phyloP scores from a whole-genome alignment of 2,113 vertebrate genomes.

The Sinocyclocheilus maitianheensis region DNA sequence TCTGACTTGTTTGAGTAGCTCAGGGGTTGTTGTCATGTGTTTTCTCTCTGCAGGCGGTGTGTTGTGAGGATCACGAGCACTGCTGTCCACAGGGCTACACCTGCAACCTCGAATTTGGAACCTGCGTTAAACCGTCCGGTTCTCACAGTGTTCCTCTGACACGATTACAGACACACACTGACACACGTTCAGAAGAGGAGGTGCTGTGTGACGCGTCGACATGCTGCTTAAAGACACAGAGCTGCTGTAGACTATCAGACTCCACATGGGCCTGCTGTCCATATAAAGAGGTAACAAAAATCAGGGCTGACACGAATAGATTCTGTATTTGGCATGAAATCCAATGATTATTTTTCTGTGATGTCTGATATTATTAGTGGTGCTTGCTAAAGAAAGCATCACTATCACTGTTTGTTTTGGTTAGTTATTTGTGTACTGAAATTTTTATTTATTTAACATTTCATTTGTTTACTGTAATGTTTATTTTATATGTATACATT shows the following conservation, averaged over 20 bases:
- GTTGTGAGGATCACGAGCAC: conserved; percentile 77
- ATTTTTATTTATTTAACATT: too few species aligned
- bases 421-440: not conserved
- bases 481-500: too few species aligned
- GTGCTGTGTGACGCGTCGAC: conserved; percentile 61
- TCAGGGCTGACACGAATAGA: too few species aligned
- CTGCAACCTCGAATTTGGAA: conserved; percentile 68
- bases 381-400: not conserved
- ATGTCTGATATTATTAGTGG: not conserved
- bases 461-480: too few species aligned
- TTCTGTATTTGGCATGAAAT: not conserved
- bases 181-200: not conserved
- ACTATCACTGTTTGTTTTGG: not conserved
- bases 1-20: not conserved
- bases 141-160: not conserved
- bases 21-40: not conserved
- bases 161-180: not conserved
- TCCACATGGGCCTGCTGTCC: conserved; percentile 75
- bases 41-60: conserved; percentile 67
- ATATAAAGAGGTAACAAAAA: conserved; percentile 62
- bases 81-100: conserved; percentile 83
- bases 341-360: not conserved
- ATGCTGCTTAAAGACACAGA: conserved; percentile 63
- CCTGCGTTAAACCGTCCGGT: conserved; percentile 64
- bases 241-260: conserved; percentile 69